phyloP scores from a whole-genome alignment of 2,797 vertebrate genomes.

The Hemibagrus guttatus region DNA sequence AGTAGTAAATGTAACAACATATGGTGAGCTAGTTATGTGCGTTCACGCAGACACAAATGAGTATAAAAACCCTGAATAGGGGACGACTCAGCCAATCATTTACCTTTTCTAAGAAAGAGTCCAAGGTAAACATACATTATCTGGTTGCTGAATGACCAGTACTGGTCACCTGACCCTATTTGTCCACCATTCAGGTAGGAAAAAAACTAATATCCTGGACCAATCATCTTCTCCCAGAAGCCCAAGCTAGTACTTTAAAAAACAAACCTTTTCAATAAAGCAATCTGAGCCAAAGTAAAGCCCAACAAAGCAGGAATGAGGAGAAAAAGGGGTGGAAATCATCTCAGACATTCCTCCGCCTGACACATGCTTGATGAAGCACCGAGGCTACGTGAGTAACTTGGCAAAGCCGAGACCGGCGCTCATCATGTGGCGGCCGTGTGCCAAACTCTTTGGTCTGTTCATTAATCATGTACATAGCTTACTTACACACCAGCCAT shows the following conservation, averaged over 20 bases:
- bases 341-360: slow-evolving; percentile 29
- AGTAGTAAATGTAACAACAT: too few relatives aligned
- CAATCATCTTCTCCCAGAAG: neutral
- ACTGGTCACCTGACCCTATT: neutral
- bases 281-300: neutral
- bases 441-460: slow-evolving; percentile 26
- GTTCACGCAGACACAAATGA: neutral
- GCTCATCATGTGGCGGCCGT: slow-evolving; percentile 15
- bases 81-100: neutral
- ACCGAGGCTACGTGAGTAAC: slow-evolving; percentile 18
- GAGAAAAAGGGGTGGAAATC: neutral
- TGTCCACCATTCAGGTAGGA: neutral
- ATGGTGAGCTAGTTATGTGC: neutral
- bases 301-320: neutral
- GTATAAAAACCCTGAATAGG: neutral
- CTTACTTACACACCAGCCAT: neutral
- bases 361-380: slow-evolving; percentile 33
- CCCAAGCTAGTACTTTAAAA: neutral
- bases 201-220: neutral
- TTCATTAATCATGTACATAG: slow-evolving; percentile 24
- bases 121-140: neutral
- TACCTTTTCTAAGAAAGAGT: neutral
- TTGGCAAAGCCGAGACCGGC: slow-evolving; percentile 6
- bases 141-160: neutral
- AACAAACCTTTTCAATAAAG: neutral